These are phyloP conservation scores for Bombyx mori DNA, from an alignment of 1,140 invertebrate species.

Conservation along the genomic window DNA sequence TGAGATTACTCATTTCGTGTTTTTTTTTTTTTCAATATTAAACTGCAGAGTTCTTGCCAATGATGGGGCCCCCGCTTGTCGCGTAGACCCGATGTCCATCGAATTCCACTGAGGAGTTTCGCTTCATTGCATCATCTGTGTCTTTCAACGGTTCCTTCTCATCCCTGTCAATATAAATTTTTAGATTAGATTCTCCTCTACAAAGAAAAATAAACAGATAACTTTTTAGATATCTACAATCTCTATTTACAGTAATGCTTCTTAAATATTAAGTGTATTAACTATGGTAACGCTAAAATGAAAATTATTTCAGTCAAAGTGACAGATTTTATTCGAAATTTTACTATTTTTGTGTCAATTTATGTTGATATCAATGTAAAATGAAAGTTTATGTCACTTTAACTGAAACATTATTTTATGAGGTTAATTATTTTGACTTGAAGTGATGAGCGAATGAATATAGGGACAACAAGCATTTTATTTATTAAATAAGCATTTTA, in stretches of 20 bases:
- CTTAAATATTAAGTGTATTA: not conserved
- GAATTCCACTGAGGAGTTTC: slow-evolving; percentile 84
- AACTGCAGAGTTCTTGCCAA: slow-evolving; percentile 88
- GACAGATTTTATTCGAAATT: no score
- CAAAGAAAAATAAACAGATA: not conserved
- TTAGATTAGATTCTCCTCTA: slow-evolving; percentile 2
- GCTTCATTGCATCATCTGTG: slow-evolving; percentile 77
- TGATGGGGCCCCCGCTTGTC: slow-evolving; percentile 80
- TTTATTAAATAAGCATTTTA: no score
- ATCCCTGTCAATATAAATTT: slow-evolving; percentile 73
- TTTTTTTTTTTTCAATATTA: slow-evolving; percentile 50
- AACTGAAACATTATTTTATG: no score
- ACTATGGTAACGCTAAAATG: no score
- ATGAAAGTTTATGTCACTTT: no score
- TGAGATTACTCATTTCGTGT: not conserved
- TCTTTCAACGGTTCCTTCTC: slow-evolving; percentile 86
- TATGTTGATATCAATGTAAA: no score
- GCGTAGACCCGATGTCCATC: slow-evolving; percentile 84
- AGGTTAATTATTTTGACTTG: no score
- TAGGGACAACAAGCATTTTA: no score
- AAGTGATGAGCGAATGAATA: no score
- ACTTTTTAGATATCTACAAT: slow-evolving; percentile 11
- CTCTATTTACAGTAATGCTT: slow-evolving; percentile 15
- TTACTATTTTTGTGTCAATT: no score
- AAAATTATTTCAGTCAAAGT: no score